A percentile compares a stretch with the other conserved stretches of the same genome.
Evolutionary conservation across 2,113 vertebrate species (phyloP).

Genomic region (Ptilonorhynchus violaceus): DNA sequence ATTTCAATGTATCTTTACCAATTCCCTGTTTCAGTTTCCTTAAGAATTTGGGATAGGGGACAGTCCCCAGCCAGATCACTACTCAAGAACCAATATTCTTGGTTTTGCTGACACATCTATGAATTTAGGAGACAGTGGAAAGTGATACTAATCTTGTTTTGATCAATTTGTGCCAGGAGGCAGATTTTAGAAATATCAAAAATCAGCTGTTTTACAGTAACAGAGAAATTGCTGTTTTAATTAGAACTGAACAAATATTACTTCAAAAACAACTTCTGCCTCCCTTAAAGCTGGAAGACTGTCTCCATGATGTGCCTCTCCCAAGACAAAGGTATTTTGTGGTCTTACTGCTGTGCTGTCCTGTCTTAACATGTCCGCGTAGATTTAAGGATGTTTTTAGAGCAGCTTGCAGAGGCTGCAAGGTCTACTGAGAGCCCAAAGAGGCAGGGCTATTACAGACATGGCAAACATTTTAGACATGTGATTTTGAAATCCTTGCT

Average conservation of each 20-base stretch:
- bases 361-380: not conserved
- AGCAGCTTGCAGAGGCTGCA: not conserved
- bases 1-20: not conserved
- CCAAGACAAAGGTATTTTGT: not conserved
- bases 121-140: not conserved
- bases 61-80: not conserved
- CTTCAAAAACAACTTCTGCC: not conserved
- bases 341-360: not conserved
- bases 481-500: not conserved
- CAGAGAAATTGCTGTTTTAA: not conserved
- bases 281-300: not conserved
- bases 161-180: not conserved
- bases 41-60: not conserved
- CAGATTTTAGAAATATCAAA: not conserved
- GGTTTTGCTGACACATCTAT: not conserved
- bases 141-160: not conserved
- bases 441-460: not conserved
- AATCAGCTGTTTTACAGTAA: not conserved
- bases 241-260: not conserved
- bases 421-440: not conserved
- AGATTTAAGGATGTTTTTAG: not conserved
- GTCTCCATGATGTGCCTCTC: not conserved
- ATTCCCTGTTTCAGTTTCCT: not conserved
- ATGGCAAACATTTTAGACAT: constrained; percentile 34
- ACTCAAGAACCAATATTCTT: not conserved